Percentiles rank a stretch among this genome's conserved stretches.
Conservation (phyloP, 2,113 vertebrate genomes). For the Notarius quadriscutis region DNA sequence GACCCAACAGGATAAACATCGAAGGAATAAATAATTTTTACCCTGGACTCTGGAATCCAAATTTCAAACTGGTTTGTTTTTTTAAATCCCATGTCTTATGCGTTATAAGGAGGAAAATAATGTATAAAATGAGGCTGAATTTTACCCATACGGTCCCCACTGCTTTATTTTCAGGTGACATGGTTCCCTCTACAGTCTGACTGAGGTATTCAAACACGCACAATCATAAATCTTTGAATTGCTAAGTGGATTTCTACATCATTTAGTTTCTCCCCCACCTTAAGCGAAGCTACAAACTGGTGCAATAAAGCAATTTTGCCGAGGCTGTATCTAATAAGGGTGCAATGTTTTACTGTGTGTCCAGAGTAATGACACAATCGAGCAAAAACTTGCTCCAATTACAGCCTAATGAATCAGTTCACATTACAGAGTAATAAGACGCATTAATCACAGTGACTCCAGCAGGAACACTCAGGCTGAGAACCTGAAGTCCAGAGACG, state of each 20-base stretch:
- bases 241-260: constrained; percentile 65
- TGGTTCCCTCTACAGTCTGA: constrained; percentile 73
- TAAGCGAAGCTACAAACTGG: constrained; percentile 59
- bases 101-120: neutral
- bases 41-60: neutral
- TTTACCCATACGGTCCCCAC: neutral
- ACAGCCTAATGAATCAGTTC: constrained; percentile 47
- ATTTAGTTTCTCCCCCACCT: constrained; percentile 49
- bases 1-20: neutral
- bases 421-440: constrained; percentile 38
- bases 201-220: constrained; percentile 50
- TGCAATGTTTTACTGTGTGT: constrained; percentile 40
- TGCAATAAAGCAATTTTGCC: constrained; percentile 54
- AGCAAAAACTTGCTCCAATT: constrained; percentile 40
- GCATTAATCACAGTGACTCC: constrained; percentile 41
- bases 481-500: neutral
- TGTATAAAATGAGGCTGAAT: neutral
- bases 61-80: neutral
- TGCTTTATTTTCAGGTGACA: constrained; percentile 59
- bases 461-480: neutral
- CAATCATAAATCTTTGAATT: constrained; percentile 55
- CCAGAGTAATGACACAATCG: constrained; percentile 42
- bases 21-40: neutral
- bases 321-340: constrained; percentile 58
- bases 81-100: neutral